phyloP scores from a whole-genome alignment of 2,888 invertebrate genomes.

The Myopa tessellatipennis region DNA sequence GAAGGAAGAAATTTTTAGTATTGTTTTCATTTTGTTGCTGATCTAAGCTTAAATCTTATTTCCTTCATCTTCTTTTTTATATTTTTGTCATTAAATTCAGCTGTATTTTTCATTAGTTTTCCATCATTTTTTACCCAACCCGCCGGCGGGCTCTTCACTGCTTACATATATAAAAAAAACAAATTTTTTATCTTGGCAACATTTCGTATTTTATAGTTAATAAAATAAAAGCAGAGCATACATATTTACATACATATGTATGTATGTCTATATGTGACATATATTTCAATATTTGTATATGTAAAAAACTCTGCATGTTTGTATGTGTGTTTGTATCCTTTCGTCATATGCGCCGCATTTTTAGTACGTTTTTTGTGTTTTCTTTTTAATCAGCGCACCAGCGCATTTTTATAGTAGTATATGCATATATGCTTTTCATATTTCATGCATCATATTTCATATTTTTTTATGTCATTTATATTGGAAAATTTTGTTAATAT shows the following conservation, averaged over 20 bases:
- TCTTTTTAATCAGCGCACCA: constrained; percentile 31
- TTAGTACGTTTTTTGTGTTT: constrained; percentile 37
- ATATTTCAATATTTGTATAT: background rate
- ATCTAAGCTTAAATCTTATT: too few relatives aligned
- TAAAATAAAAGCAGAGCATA: constrained; percentile 30
- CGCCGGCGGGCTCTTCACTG: constrained; percentile 41
- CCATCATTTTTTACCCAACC: constrained; percentile 25
- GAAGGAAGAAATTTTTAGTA: too few relatives aligned
- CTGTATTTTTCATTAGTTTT: constrained; percentile 1
- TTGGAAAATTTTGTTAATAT: constrained; percentile 33
- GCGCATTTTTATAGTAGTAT: background rate
- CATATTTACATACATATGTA: background rate
- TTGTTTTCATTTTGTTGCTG: background rate
- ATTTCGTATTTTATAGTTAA: constrained; percentile 39
- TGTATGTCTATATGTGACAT: background rate
- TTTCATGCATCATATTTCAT: background rate
- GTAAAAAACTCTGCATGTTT: background rate
- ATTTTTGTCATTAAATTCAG: background rate
- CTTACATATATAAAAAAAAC: constrained; percentile 13
- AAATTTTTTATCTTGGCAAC: constrained; percentile 37
- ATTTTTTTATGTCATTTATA: background rate
- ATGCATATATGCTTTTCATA: background rate
- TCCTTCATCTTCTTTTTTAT: background rate
- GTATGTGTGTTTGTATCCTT: background rate
- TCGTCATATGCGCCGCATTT: background rate